phyloP scores from a whole-genome alignment of 2,888 invertebrate species.

The Pomacea canaliculata region DNA sequence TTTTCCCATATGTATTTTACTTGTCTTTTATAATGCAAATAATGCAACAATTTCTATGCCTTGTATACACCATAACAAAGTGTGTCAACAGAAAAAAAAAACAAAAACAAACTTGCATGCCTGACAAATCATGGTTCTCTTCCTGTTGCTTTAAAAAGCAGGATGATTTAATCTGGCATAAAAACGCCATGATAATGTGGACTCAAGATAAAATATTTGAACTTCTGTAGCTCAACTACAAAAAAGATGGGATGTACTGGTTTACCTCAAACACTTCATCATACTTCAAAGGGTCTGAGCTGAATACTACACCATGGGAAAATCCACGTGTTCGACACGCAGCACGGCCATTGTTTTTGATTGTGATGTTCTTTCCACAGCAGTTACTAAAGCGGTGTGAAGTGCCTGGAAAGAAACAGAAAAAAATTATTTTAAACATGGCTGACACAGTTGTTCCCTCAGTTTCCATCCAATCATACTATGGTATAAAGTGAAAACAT shows the following conservation, averaged over 20 bases:
- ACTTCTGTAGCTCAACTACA: not conserved
- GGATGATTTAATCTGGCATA: not conserved
- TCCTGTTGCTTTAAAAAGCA: not conserved
- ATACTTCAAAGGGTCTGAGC: slow-evolving; percentile 79
- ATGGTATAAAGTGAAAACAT: not conserved
- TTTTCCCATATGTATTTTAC: too few species aligned
- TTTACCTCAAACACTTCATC: slow-evolving; percentile 85
- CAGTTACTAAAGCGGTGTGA: slow-evolving; percentile 71
- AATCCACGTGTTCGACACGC: slow-evolving; percentile 77
- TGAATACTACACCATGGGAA: slow-evolving; percentile 78
- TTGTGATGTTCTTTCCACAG: slow-evolving; percentile 78
- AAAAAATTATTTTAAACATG: not conserved
- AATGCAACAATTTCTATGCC: not conserved
- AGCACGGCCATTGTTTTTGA: slow-evolving; percentile 78
- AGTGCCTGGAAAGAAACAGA: slow-evolving; percentile 38
- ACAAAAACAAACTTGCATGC: not conserved
- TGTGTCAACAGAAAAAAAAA: not conserved
- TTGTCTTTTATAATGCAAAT: not conserved
- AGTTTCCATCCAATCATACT: not conserved
- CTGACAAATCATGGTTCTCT: not conserved
- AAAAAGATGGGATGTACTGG: not conserved
- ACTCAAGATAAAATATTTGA: too few species aligned
- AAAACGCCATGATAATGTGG: too few species aligned
- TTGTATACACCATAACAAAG: not conserved
- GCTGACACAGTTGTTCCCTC: not conserved